Base-by-base conservation (phyloP, 2,797 vertebrate genomes). In the Thunnus albacares region DNA sequence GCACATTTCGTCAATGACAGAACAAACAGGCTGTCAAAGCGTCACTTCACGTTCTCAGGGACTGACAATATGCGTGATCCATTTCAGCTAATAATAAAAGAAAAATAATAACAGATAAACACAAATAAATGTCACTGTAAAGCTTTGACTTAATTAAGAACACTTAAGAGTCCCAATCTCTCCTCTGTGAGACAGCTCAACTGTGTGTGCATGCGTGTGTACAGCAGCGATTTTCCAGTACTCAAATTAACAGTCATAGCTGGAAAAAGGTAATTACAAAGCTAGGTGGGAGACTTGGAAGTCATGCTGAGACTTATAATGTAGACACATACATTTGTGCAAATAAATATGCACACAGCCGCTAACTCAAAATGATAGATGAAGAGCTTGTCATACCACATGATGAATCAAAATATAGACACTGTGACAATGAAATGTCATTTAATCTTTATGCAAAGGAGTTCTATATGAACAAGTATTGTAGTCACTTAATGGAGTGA, bases 261-360 rank as follows among this genome's bases (percentile, higher is more conserved):
- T 79, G 82, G 82, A 79, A 86, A 90, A 92, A 89, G 84, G 82
- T 92, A 87, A 93, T 93, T 93, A 90, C 68, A 87, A 89, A 90
- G 87, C 86, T 85, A 86, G 81, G 85, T 89, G 73, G 89, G 89
- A 86, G 90, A 85, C 82, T 83, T 79, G 56, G 56, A 80, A 90
- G 73, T 81, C 91, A 86, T 85, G 86, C 90, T 89, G 90, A 68
- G 89, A 80, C 77, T 63, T 62, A 82, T 82, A 79, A 53, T 43
- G 0, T 61, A 69, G 53, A 85, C 55, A 79, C 80, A 65, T 70
- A 79, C 67, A 43, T 60, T 47, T 38, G 38, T 11, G 62, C 63
- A 77, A 77, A 81, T 62, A 74, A 59, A 70, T 49, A 58, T 70
- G 72, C 43, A 80, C 38, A 60, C 62, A 60, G 66, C 59, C 58